Conservation (phyloP, 1,140 invertebrate species). For the Phenacoccus solenopsis region DNA sequence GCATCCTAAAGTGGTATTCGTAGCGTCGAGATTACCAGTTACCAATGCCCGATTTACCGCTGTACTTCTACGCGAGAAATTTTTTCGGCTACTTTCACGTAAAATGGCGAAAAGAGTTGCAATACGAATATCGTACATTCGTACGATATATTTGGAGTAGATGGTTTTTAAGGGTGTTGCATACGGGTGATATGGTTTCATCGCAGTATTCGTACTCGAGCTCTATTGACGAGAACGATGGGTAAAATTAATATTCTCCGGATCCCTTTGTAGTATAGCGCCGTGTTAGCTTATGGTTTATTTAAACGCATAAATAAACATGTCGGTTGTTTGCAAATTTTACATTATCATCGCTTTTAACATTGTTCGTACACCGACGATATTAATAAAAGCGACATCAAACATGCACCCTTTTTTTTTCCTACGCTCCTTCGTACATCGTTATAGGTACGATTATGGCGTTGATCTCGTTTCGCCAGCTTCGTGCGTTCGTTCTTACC, state of each 20-base stretch:
- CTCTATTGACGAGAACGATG: background rate
- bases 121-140: too few relatives aligned
- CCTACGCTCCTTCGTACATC: background rate
- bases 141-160: too few relatives aligned
- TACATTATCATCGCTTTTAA: slow-evolving; percentile 16
- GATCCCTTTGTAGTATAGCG: background rate
- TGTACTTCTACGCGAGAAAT: too few relatives aligned
- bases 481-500: background rate
- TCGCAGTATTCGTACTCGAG: too few relatives aligned
- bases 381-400: slow-evolving; percentile 17
- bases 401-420: slow-evolving; percentile 12
- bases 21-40: too few relatives aligned
- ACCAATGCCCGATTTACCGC: too few relatives aligned
- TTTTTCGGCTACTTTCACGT: too few relatives aligned
- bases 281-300: slow-evolving; percentile 12
- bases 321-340: slow-evolving; percentile 13
- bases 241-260: background rate
- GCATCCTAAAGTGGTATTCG: slow-evolving; percentile 2
- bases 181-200: background rate
- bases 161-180: background rate
- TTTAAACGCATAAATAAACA: slow-evolving; percentile 18
- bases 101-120: too few relatives aligned
- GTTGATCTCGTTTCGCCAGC: background rate
- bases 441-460: background rate
- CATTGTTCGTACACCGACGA: background rate